phyloP scores from a whole-genome alignment of 1,140 invertebrate genomes.

The Delia radicum region DNA sequence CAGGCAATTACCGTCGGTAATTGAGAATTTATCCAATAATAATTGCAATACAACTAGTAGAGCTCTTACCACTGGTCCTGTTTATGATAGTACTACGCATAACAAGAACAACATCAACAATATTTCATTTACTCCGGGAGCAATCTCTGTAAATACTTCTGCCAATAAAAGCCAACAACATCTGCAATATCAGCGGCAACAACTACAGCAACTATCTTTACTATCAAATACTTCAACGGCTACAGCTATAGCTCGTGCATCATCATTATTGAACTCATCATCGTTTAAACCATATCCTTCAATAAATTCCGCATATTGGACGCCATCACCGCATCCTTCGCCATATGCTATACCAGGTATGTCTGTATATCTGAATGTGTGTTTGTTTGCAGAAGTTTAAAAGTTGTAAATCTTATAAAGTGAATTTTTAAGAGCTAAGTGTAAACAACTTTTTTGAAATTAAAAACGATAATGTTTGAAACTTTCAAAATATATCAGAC shows the following conservation, averaged over 20 bases:
- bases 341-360: constrained; percentile 77
- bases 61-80: background rate
- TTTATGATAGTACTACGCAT: background rate
- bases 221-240: background rate
- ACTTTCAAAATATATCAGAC: no score
- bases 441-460: no score
- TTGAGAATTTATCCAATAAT: constrained; percentile 56
- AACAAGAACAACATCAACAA: background rate
- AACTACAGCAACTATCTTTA: background rate
- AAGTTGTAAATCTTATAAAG: no score
- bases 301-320: constrained; percentile 78
- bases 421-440: no score
- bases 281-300: constrained; percentile 65
- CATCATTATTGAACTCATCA: constrained; percentile 15
- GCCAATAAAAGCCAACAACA: background rate
- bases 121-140: constrained; percentile 25
- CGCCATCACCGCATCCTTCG: constrained; percentile 70
- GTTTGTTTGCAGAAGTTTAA: no score
- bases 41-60: constrained; percentile 25
- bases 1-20: constrained; percentile 55
- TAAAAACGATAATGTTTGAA: no score
- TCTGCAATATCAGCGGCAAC: constrained; percentile 15
- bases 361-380: constrained; percentile 22
- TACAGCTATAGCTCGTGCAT: background rate
- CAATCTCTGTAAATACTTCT: constrained; percentile 26